Percentiles rank a stretch among this genome's conserved stretches.
Evolutionary conservation across 1,140 invertebrate species (phyloP).

Genomic region (Glossosoma conforme): DNA sequence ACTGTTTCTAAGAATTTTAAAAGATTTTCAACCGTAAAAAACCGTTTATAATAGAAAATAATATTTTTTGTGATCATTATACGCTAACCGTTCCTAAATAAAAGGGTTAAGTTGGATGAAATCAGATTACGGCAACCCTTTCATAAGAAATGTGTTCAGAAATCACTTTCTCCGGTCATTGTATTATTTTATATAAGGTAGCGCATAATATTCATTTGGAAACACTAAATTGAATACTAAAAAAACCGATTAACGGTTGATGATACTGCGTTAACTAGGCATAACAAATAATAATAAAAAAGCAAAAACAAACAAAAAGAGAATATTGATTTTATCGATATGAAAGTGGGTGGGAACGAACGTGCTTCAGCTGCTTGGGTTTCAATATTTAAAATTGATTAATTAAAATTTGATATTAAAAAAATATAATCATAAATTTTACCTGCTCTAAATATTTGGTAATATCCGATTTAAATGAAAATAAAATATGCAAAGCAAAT

Average conservation of each 20-base stretch:
- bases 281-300: slow-evolving; percentile 8
- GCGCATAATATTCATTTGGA: slow-evolving; percentile 12
- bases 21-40: too few relatives aligned
- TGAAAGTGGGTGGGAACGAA: too few relatives aligned
- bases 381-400: not conserved
- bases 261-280: slow-evolving; percentile 26
- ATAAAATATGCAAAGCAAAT: too few relatives aligned
- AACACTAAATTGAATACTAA: slow-evolving; percentile 23
- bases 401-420: slow-evolving; percentile 2
- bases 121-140: slow-evolving; percentile 17
- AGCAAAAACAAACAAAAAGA: slow-evolving; percentile 16
- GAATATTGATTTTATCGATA: slow-evolving; percentile 24
- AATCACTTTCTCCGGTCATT: slow-evolving; percentile 19
- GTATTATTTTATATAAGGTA: slow-evolving; percentile 3
- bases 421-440: too few relatives aligned
- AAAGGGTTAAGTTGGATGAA: not conserved
- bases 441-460: too few relatives aligned
- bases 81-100: not conserved
- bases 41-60: too few relatives aligned
- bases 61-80: not conserved
- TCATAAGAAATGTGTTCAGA: not conserved
- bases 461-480: too few relatives aligned
- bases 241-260: slow-evolving; percentile 18
- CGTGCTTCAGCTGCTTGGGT: too few relatives aligned
- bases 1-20: too few relatives aligned